phyloP scores from a whole-genome alignment of 2,888 invertebrate species.

The Cheilosia vernalis region DNA sequence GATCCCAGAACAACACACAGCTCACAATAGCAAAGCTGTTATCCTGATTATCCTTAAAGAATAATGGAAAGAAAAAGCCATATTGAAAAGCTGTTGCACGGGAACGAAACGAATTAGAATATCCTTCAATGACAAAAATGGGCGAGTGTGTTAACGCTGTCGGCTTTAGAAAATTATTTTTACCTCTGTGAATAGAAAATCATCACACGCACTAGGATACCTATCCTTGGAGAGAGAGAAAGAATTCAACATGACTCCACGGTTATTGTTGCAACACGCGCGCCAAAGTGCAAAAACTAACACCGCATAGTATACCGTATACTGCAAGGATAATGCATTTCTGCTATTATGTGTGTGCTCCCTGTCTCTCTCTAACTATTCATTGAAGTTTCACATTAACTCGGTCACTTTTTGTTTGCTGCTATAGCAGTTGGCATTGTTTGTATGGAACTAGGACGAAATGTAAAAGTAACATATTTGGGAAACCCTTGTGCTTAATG shows the following conservation, averaged over 20 bases:
- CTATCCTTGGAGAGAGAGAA: conserved; percentile 49
- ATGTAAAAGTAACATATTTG: conserved; percentile 53
- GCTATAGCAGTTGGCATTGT: conserved; percentile 17
- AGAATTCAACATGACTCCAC: conserved; percentile 21
- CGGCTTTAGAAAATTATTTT: conserved; percentile 50
- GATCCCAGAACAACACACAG: conserved; percentile 32
- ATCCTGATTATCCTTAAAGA: conserved; percentile 63
- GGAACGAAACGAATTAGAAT: conserved; percentile 28
- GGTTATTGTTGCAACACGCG: conserved; percentile 50
- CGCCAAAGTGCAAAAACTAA: conserved; percentile 66
- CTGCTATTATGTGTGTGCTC: conserved; percentile 38
- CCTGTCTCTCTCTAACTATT: conserved; percentile 1
- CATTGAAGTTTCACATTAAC: conserved; percentile 59
- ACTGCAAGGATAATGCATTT: conserved; percentile 47
- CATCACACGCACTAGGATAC: conserved; percentile 42
- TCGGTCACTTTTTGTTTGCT: conserved; percentile 69
- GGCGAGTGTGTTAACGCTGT: conserved; percentile 45
- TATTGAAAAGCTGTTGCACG: conserved; percentile 54
- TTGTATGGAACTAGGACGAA: conserved; percentile 41
- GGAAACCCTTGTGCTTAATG: conserved; percentile 54
- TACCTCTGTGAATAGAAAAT: conserved; percentile 46
- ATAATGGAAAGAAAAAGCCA: conserved; percentile 8
- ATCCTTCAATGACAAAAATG: conserved; percentile 28
- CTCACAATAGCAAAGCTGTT: conserved; percentile 64
- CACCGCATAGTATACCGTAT: conserved; percentile 20